A percentile compares a stretch with the other conserved stretches of the same genome.
These are phyloP conservation scores for Catocala fraxini DNA, from an alignment of 2,888 invertebrate species.

Conservation along the genomic window DNA sequence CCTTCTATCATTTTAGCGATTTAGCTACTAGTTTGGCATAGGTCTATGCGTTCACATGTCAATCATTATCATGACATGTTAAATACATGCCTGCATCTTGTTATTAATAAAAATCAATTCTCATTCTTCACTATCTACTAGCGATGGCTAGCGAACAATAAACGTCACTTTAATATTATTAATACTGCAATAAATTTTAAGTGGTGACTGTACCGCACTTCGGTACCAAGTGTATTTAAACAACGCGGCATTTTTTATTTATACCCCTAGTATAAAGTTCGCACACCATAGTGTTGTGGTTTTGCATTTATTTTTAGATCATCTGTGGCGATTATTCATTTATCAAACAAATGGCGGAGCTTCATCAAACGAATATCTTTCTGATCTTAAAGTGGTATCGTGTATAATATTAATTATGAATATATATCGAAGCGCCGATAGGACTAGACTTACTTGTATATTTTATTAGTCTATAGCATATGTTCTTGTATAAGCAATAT, in stretches of 20 bases:
- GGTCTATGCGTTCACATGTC: conserved; percentile 12
- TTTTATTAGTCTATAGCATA: conserved; percentile 21
- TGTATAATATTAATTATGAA: conserved; percentile 65
- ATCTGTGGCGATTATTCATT: conserved; percentile 70
- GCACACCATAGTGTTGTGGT: conserved; percentile 60
- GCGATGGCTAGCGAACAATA: conserved; percentile 54
- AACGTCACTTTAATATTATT: conserved; percentile 67
- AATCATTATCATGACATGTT: conserved; percentile 33
- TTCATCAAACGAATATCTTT: conserved; percentile 75
- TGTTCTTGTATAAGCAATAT: conserved; percentile 10
- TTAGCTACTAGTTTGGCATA: too few relatives aligned
- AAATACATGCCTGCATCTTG: conserved; percentile 33
- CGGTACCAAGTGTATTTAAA: conserved; percentile 61
- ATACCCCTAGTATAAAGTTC: conserved; percentile 66
- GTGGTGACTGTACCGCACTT: conserved; percentile 59
- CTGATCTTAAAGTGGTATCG: conserved; percentile 54
- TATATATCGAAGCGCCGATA: conserved; percentile 37
- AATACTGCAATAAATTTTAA: conserved; percentile 65
- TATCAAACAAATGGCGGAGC: conserved; percentile 75
- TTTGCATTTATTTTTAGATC: conserved; percentile 63
- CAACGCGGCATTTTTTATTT: conserved; percentile 66
- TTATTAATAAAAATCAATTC: conserved; percentile 22
- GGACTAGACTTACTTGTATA: conserved; percentile 34
- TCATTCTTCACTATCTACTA: conserved; percentile 31
- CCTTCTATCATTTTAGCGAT: too few relatives aligned